phyloP scores from a whole-genome alignment of 2,113 vertebrate species.

The Datnioides undecimradiatus region DNA sequence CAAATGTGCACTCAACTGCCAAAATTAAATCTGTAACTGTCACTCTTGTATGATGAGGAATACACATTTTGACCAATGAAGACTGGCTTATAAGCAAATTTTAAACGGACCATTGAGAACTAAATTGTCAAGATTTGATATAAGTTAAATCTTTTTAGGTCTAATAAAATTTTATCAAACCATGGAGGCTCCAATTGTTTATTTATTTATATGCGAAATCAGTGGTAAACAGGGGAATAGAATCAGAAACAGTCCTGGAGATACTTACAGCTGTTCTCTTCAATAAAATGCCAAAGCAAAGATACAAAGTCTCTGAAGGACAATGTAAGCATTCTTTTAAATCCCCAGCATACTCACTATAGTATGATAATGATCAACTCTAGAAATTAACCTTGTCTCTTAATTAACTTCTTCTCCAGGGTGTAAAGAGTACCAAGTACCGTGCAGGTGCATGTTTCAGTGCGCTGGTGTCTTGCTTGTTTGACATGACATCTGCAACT shows the following conservation, averaged over 20 bases:
- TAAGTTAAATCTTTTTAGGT: no score
- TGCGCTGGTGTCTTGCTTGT: no score
- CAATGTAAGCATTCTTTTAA: neutral
- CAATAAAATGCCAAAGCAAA: neutral
- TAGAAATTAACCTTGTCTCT: neutral
- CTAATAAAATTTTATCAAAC: no score
- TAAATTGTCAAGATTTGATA: neutral
- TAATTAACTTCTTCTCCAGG: no score
- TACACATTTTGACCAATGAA: neutral
- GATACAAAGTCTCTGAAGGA: neutral
- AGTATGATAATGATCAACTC: neutral
- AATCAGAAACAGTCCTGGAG: neutral
- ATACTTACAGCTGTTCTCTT: neutral
- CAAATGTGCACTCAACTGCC: neutral
- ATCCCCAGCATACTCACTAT: neutral
- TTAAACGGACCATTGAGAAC: neutral
- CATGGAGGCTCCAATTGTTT: no score
- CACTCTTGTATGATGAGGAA: neutral
- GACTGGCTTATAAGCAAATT: neutral
- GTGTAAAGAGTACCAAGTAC: no score
- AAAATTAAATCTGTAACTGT: neutral
- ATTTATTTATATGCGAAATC: no score
- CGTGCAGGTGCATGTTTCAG: no score
- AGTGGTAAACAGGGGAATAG: neutral
- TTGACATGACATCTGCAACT: no score